Conservation (phyloP, 2,888 invertebrate species). For the Synergus japonicus region DNA sequence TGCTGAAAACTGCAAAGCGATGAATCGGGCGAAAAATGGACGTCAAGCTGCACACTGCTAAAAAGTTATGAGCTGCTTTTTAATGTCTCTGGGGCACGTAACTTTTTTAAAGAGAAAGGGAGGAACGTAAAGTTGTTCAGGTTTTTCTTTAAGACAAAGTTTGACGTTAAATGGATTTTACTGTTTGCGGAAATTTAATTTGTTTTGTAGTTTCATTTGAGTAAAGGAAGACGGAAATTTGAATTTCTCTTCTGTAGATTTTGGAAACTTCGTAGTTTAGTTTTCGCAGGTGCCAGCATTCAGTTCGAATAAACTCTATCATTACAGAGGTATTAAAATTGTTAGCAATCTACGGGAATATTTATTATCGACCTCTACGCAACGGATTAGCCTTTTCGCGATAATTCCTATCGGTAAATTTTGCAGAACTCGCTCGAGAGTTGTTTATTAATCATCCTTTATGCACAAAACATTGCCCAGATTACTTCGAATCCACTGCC, state of each 20-base stretch:
- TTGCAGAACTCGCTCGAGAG: conserved; percentile 56
- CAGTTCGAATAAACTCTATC: neutral
- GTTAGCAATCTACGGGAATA: conserved; percentile 17
- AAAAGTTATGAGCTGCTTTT: conserved; percentile 18
- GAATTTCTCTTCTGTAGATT: neutral
- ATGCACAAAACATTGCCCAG: conserved; percentile 59
- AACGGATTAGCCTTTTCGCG: conserved; percentile 49
- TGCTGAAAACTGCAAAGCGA: conserved; percentile 28
- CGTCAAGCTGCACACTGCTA: neutral
- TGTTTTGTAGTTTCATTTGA: neutral
- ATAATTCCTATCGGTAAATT: conserved; percentile 62
- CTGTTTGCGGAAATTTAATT: neutral
- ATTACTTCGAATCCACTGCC: conserved; percentile 56
- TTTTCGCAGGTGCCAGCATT: neutral
- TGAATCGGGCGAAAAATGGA: conserved; percentile 22
- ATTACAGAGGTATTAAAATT: conserved; percentile 31
- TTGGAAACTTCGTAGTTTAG: neutral
- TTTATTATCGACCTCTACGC: conserved; percentile 48
- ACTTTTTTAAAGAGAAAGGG: neutral
- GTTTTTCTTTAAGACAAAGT: neutral
- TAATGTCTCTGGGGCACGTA: conserved; percentile 1
- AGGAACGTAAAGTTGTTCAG: conserved; percentile 1
- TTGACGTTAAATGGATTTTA: neutral
- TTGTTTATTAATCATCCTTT: conserved; percentile 68
- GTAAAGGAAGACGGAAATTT: neutral